Evolutionary conservation across 2,888 invertebrate genomes (phyloP), one percentile per base, ranked within the genome.

Genomic region (Coleophora deauratella): DNA sequence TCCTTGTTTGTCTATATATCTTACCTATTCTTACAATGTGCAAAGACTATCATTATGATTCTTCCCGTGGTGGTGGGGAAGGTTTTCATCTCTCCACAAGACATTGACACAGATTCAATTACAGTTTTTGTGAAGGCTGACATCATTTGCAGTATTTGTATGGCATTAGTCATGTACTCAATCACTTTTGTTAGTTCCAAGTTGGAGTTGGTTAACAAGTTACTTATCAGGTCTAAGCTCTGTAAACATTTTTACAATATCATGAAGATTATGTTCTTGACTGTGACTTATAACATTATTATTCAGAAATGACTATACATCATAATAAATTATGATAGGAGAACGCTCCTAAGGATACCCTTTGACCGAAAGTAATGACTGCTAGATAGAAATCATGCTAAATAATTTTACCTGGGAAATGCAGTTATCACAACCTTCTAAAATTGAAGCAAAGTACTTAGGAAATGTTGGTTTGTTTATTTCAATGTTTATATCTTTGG

Each of bases 21-120:
- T 48, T 55, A 87, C 87, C 88, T 87, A 32, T 85, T 70, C 49
- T 74, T 86, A 54, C 87, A 87, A 54, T 88, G 87, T 42, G 57
- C 61, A 50, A 87, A 87, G 21, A 87, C 72, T 40, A 61, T 54
- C 33, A 66, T 55, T 33, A 88, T 62, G 34, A 87, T 77, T 11
- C 58, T 57, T 12, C 73, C 75, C 4, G 78, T 70, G 3, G 57
- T 50, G 1, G 51, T 62, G 8, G 81, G 78, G 44, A 80, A 74
- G 9, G 42, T 54, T 42, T 66, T 71, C 57, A 73, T 57, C 2
- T 42, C 46, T 38, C 49, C 49, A 43, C 72, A 76, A 1, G 62
- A 46, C 54, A 78, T 56, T 1, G 66, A 46, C 3, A 66, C 49
- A 9, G 64, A 55, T 44, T 72, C 71, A 10, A 73, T 48, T 0